Base-by-base conservation (phyloP, 2,113 vertebrate species). In the Sclerurus mexicanus region DNA sequence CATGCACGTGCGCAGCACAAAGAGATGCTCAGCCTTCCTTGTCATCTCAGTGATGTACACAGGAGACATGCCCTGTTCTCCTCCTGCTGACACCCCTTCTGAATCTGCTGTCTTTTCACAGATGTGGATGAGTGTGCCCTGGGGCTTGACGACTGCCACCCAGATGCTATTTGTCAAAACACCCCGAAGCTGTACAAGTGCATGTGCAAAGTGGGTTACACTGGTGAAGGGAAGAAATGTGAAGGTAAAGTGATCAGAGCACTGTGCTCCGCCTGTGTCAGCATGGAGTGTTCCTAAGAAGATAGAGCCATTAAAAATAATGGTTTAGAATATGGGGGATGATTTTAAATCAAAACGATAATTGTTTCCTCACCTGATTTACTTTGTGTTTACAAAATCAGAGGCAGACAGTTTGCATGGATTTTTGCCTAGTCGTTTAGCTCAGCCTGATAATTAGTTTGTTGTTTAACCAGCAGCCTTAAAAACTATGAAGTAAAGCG, bases 131-230 rank as follows among this genome's bases (percentile, higher is more conserved):
- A 99, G 88, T 99, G 99, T 93, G 96, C 98, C 64, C 98, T 98
- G 85, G 98, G 98, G 80, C 98, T 98, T 58, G 99, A 99, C 90
- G 98, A 98, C 97, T 99, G 99, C 98, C 99, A 99, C 95, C 97
- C 98, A 35, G 98, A 99, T 94, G 99, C 99, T 49, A 98, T 99
- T 98, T 99, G 99, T 97, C 99, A 99, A 69, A 99, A 99, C 94
- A 99, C 98, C 44, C 98, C 97, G 24, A 98, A 98, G 88, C 99
- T 99, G 28, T 99, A 99, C 98, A 99, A 99, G 98, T 99, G 99
- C 98, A 98, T 84, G 60, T 99, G 99, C 95, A 99, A 98, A 97
- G 96, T 99, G 73, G 99, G 99, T 62, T 99, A 98, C 98, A 98
- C 98, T 90, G 99, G 99, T 1, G 99, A 99, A 78, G 99, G 99